Evolutionary conservation across 2,888 invertebrate genomes (phyloP).

Genomic region (Arge pagana): DNA sequence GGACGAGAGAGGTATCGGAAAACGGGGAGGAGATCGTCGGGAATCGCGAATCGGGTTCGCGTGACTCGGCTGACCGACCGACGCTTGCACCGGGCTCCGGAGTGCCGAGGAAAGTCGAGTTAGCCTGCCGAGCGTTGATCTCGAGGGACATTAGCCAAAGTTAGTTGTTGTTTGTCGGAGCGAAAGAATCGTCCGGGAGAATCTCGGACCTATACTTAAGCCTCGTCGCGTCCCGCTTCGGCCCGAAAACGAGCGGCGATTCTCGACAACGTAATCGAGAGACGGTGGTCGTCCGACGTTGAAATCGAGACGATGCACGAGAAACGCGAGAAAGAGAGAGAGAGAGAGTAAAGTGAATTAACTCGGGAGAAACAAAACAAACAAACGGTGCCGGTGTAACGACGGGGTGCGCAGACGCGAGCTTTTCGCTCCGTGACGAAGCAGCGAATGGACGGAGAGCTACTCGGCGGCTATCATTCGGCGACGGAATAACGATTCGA

Average conservation of each 20-base stretch:
- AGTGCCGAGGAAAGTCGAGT: background rate
- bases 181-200: background rate
- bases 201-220: constrained; percentile 13
- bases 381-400: too few relatives aligned
- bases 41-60: too few relatives aligned
- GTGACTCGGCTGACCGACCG: too few relatives aligned
- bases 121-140: constrained; percentile 3
- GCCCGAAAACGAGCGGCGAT: constrained; percentile 17
- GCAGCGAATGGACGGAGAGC: too few relatives aligned
- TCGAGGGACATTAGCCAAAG: constrained; percentile 15
- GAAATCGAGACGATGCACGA: constrained; percentile 13
- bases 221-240: too few relatives aligned
- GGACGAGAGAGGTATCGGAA: too few relatives aligned
- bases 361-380: constrained; percentile 34
- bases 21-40: too few relatives aligned
- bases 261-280: constrained; percentile 17
- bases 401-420: background rate
- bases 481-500: too few relatives aligned
- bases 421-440: too few relatives aligned
- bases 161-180: too few relatives aligned
- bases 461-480: too few relatives aligned
- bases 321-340: constrained; percentile 19
- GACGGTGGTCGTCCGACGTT: constrained; percentile 35
- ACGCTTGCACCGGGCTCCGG: background rate
- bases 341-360: constrained; percentile 41